A percentile compares a stretch with the other conserved stretches of the same genome.
These are phyloP conservation scores for Branchellion lobata DNA, from an alignment of 2,888 invertebrate species.

Conservation along the genomic window DNA sequence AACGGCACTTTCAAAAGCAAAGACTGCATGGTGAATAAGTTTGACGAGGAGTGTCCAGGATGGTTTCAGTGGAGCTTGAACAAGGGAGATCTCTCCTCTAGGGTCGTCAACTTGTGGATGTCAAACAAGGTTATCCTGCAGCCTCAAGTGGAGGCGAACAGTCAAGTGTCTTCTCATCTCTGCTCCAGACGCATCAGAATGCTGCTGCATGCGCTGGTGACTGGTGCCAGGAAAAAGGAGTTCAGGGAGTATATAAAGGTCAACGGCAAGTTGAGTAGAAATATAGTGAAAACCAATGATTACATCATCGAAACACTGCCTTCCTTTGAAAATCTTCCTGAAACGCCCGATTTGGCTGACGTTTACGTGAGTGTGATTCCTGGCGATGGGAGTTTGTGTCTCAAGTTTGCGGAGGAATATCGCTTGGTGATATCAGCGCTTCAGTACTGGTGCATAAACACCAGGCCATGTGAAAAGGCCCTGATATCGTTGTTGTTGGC, in stretches of 20 bases:
- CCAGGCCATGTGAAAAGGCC: constrained; percentile 53
- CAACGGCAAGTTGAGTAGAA: neutral
- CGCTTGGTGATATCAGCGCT: constrained; percentile 46
- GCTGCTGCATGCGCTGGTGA: constrained; percentile 58
- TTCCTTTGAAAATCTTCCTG: neutral
- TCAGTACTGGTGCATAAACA: constrained; percentile 54
- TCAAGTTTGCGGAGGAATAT: constrained; percentile 23
- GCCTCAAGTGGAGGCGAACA: constrained; percentile 57
- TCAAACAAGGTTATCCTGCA: constrained; percentile 57
- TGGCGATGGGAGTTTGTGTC: neutral
- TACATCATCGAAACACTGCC: neutral
- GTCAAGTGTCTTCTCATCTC: constrained; percentile 54
- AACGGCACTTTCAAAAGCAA: neutral
- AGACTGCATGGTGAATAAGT: neutral
- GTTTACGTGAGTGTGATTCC: neutral
- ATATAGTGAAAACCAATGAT: neutral
- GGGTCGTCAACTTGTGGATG: constrained; percentile 66
- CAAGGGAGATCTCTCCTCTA: constrained; percentile 68
- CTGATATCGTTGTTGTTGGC: constrained; percentile 52
- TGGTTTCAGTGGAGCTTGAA: constrained; percentile 72
- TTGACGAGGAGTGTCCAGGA: constrained; percentile 49
- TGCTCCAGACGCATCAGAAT: constrained; percentile 55
- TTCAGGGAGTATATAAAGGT: constrained; percentile 35
- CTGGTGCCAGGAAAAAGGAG: constrained; percentile 49
- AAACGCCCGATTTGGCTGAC: neutral